Evolutionary conservation across 2,113 vertebrate species (phyloP), one percentile per base, ranked within the genome.

Genomic region (Eptesicus fuscus): DNA sequence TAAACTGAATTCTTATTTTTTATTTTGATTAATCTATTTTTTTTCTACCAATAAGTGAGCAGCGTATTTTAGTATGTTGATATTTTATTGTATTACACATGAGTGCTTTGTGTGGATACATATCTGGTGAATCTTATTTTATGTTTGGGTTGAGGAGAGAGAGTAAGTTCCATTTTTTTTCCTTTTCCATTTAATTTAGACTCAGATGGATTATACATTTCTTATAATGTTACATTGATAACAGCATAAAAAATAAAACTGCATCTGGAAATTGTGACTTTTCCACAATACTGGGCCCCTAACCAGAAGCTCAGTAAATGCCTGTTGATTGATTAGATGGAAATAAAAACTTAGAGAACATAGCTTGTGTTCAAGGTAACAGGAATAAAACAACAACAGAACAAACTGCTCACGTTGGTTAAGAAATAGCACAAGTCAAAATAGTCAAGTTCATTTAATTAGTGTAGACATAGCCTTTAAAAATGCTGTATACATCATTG

Each of bases 1-100:
- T 90, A 94, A 84, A 82, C 35, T 84, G 11, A 53, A 82, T 88
- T 93, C 30, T 42, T 91, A 47, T 28, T 88, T 97, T 93, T 84
- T 17, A 32, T 91, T 88, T 95, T 77, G 56, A 67, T 76, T 76
- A 69, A 42, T 88, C 16, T 42, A 4, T 79, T 88, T 92, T 90
- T 88, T 88, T 82, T 53, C 5, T 11, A 37, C 44, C 86, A 90
- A 20, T 91, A 85, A 90, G 83, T 90, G 78, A 80, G n/a, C 40
- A 69, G 0, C 76, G 1, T 86, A 61, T 78, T 90, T 93, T 78
- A 42, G 9, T 87, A 40, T 82, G 49, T 93, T 80, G 67, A 42
- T 90, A 35, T 90, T 95, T 9, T 74, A 47, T 90, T 95, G 10
- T 74, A 47, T 82, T 84, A 25, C 17, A 59, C 22, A 65, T 8